phyloP scores from a whole-genome alignment of 2,888 invertebrate genomes.

The Chironomus tentans region DNA sequence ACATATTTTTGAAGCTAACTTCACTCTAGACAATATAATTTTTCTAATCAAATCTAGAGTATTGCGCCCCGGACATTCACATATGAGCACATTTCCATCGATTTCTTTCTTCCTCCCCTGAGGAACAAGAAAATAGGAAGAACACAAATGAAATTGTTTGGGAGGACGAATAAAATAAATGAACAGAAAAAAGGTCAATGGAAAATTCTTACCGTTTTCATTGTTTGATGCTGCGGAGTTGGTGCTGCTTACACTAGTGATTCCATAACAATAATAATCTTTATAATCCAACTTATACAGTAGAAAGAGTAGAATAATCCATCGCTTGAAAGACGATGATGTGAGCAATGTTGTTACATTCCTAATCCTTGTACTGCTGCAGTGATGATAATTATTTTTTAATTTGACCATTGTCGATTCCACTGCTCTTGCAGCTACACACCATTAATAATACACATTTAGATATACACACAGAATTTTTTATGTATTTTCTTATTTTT shows the following conservation, averaged over 20 bases:
- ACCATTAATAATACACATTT: background rate
- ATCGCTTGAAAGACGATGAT: slow-evolving; percentile 6
- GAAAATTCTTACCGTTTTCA: slow-evolving; percentile 21
- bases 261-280: slow-evolving; percentile 27
- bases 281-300: slow-evolving; percentile 27
- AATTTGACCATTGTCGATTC: slow-evolving; percentile 17
- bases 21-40: too few relatives aligned
- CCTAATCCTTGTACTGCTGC: slow-evolving; percentile 1
- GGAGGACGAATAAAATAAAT: background rate
- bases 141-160: too few relatives aligned
- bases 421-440: background rate
- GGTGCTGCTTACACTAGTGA: slow-evolving; percentile 2
- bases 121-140: too few relatives aligned
- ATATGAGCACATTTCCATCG: too few relatives aligned
- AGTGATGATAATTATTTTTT: slow-evolving; percentile 23
- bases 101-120: too few relatives aligned
- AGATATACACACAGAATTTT: background rate
- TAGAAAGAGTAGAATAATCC: slow-evolving; percentile 24
- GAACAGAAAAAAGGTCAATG: background rate
- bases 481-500: too few relatives aligned
- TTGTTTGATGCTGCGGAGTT: slow-evolving; percentile 21
- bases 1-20: too few relatives aligned
- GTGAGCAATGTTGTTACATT: slow-evolving; percentile 7
- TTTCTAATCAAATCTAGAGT: too few relatives aligned
- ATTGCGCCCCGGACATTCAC: too few relatives aligned